phyloP scores from a whole-genome alignment of 1,140 invertebrate species.

The Leptopilina clavipes region DNA sequence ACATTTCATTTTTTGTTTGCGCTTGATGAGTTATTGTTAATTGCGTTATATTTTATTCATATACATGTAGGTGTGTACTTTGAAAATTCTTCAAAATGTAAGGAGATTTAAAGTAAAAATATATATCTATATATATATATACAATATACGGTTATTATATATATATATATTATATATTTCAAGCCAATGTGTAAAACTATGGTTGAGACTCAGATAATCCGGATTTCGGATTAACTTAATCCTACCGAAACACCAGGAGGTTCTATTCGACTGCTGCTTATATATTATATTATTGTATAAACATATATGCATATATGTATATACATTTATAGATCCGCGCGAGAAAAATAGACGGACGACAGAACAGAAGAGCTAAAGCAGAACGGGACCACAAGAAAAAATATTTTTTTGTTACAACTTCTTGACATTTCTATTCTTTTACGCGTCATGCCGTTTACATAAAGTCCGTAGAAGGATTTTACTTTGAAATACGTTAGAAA shows the following conservation, averaged over 20 bases:
- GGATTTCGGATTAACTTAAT: constrained; percentile 71
- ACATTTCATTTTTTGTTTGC: too few relatives aligned
- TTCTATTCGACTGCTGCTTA: constrained; percentile 34
- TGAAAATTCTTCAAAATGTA: too few relatives aligned
- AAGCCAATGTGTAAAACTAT: constrained; percentile 59
- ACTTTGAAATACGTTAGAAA: too few relatives aligned
- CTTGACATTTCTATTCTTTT: constrained; percentile 31
- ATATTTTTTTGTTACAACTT: constrained; percentile 27
- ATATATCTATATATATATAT: constrained; percentile 48
- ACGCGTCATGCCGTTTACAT: constrained; percentile 20
- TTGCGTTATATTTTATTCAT: too few relatives aligned
- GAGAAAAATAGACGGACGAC: constrained; percentile 6
- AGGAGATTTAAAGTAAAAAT: constrained; percentile 36
- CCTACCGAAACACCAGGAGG: constrained; percentile 50
- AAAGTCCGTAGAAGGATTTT: constrained; percentile 6
- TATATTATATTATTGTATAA: neutral
- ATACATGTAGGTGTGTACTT: too few relatives aligned
- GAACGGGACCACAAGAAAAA: neutral
- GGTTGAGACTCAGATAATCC: constrained; percentile 67
- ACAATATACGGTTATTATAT: constrained; percentile 45
- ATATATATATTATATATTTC: too few relatives aligned
- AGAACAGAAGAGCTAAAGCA: neutral
- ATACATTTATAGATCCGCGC: neutral
- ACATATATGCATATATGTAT: neutral
- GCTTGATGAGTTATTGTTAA: too few relatives aligned